Base-by-base conservation (phyloP, 1,140 invertebrate genomes). In the Drosophila albomicans region DNA sequence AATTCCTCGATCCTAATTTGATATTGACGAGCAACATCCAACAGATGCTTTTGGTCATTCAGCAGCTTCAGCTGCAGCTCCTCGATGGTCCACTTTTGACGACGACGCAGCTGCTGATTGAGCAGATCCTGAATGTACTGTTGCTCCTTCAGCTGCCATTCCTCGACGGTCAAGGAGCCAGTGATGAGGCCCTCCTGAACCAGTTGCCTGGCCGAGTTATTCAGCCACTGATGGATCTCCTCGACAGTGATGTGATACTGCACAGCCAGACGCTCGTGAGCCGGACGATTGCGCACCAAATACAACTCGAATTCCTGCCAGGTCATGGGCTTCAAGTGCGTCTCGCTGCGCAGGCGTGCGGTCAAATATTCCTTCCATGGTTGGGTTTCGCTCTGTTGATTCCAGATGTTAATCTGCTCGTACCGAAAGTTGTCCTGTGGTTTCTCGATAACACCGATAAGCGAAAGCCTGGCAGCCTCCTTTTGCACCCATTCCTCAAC, bases 401-500 rank as follows among this genome's bases (percentile, higher is more conserved):
- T 58, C 64, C 74, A 74, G 2, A 91, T 84, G 15, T 69, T 78
- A 3, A 78, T 80, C 59, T 91, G 77, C 13, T 90, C 72, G 13
- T 85, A 85, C 8, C 67, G 66, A 1, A 58, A 46, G 41, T 80
- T 78, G n/a, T 79, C 51, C 16, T 86, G 61, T 0, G 87, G 91
- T 7, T 88, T 79, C 5, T 90, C 75, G 11, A 92, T 86, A 0
- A 79, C 76, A 3, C 91, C 87, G 5, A 92, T 79, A 0, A 91
- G 59, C 5, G 91, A 85, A 4, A 92, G 67, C 1, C 91, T 72
- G 2, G 86, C 86, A 0, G 85, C 81, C 57, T 92, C 91, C 32
- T 86, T 84, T 57, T 91, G 81, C 11, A 92, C 86, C 91, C 91
- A 92, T 20, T 79, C 75, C 38, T 92, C 89, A 1, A 92, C 89